A percentile compares a stretch with the other conserved stretches of the same genome.
Evolutionary conservation across 2,888 invertebrate species (phyloP).

Genomic region (Neria commutata): DNA sequence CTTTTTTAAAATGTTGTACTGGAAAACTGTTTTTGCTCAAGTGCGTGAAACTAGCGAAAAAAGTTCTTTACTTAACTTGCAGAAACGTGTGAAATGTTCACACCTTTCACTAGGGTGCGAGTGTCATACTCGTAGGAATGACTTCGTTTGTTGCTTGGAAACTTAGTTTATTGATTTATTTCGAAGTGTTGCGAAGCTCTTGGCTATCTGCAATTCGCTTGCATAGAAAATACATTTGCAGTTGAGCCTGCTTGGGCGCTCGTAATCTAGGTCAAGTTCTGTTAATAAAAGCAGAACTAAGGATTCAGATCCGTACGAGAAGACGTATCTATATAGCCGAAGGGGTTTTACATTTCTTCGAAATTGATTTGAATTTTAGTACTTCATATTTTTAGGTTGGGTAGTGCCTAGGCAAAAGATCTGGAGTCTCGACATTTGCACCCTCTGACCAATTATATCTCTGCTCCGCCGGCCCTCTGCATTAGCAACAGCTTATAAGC

Average conservation of each 20-base stretch:
- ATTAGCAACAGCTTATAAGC: too few species aligned
- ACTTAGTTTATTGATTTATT: slow-evolving; percentile 30
- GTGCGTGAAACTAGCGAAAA: neutral
- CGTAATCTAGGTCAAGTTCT: neutral
- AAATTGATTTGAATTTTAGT: too few species aligned
- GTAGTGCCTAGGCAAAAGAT: too few species aligned
- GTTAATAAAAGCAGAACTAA: too few species aligned
- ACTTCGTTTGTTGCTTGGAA: slow-evolving; percentile 45
- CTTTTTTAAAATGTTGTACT: neutral
- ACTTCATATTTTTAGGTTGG: too few species aligned
- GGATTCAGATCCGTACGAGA: too few species aligned
- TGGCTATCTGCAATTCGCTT: slow-evolving; percentile 43
- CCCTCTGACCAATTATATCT: too few species aligned
- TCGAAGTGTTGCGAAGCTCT: too few species aligned
- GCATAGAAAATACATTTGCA: slow-evolving; percentile 32
- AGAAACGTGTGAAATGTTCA: slow-evolving; percentile 38
- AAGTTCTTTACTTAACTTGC: neutral
- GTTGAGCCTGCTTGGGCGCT: neutral
- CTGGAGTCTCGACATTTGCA: too few species aligned
- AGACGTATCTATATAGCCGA: too few species aligned
- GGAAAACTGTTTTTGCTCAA: neutral
- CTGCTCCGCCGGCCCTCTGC: too few species aligned
- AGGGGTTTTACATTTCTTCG: too few species aligned
- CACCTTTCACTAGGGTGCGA: slow-evolving; percentile 36
- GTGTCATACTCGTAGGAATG: slow-evolving; percentile 36